phyloP scores from a whole-genome alignment of 1,140 invertebrate species.

The Bombus sylvicola region DNA sequence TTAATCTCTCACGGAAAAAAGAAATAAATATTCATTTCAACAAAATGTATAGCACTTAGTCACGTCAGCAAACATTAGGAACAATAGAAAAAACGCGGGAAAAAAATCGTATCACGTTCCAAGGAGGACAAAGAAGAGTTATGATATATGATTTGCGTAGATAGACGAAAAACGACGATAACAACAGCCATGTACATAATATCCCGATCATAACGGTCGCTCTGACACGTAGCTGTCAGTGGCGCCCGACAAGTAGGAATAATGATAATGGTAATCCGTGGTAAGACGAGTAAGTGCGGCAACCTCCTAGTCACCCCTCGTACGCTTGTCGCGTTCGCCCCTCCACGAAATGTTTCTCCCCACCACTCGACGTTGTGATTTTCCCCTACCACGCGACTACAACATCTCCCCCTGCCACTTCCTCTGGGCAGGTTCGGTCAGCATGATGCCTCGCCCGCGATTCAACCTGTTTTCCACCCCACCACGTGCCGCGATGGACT shows the following conservation, averaged over 20 bases:
- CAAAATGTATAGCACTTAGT: neutral
- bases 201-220: constrained; percentile 62
- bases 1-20: neutral
- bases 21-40: neutral
- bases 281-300: constrained; percentile 75
- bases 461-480: constrained; percentile 79
- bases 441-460: constrained; percentile 76
- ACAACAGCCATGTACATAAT: constrained; percentile 31
- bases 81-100: neutral
- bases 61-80: neutral
- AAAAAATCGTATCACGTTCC: neutral
- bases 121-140: neutral
- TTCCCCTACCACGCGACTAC: constrained; percentile 46
- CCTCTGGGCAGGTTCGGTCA: constrained; percentile 49
- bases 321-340: constrained; percentile 31
- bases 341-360: constrained; percentile 13
- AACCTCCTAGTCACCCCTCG: constrained; percentile 66
- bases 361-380: constrained; percentile 51
- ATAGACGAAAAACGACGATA: constrained; percentile 18
- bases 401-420: constrained; percentile 28
- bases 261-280: constrained; percentile 78
- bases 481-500: constrained; percentile 49
- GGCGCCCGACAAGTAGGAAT: constrained; percentile 72
- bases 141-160: neutral
- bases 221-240: constrained; percentile 65